phyloP scores from a whole-genome alignment of 2,797 vertebrate species.

The Columba guinea region DNA sequence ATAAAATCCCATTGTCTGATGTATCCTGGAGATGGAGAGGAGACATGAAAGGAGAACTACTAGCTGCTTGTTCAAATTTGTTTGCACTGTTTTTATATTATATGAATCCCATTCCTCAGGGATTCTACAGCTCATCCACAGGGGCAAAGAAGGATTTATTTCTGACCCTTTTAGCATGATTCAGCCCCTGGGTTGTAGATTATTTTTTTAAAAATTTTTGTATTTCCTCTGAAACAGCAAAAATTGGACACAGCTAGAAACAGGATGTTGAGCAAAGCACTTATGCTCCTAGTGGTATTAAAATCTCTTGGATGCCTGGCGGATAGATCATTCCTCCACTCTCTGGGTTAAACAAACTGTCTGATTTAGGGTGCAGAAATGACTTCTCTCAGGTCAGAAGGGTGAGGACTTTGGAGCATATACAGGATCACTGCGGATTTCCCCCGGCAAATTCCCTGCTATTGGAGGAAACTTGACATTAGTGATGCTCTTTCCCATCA shows the following conservation, averaged over 20 bases:
- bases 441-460: neutral
- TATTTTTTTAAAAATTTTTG: neutral
- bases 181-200: neutral
- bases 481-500: neutral
- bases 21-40: neutral
- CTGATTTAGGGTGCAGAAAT: conserved; percentile 3
- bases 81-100: neutral
- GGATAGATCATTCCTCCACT: conserved; percentile 14
- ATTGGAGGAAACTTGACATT: neutral
- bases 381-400: neutral
- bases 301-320: conserved; percentile 5
- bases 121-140: neutral
- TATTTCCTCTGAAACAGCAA: neutral
- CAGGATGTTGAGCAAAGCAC: conserved; percentile 38
- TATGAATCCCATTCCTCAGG: neutral
- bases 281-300: neutral
- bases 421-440: neutral
- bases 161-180: neutral
- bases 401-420: neutral
- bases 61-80: neutral
- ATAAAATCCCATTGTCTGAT: neutral
- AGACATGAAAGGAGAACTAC: neutral
- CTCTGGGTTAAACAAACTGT: neutral
- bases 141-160: neutral
- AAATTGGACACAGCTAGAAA: neutral